Evolutionary conservation across 2,888 invertebrate genomes (phyloP), one percentile per base, ranked within the genome.

Genomic region (Dorcus hopei): DNA sequence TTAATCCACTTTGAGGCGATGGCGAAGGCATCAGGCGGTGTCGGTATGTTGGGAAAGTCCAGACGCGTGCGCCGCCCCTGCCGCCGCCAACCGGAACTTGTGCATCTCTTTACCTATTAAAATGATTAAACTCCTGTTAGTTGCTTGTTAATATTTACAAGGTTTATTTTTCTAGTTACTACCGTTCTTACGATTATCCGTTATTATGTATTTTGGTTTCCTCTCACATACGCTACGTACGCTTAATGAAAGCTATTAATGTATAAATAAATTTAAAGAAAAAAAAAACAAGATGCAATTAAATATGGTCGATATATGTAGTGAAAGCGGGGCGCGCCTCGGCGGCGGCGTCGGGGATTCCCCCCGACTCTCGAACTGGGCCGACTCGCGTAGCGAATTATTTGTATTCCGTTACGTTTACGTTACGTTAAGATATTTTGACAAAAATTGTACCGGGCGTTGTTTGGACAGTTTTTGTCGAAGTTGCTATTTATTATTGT

Each of bases 401-500:
- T 33, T 33, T 33, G 26, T 16, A n/a, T 16, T 47, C 14, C 19
- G 26, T 47, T 47, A 47, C 26, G 19, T 47, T 47, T 47, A 26
- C 42, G 16, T 42, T 47, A 47, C 26, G 11, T 47, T 47, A n/a
- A n/a, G 26, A 41, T 9, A 9, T 45, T 45, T 19, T 3, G 45
- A 45, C 45, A 45, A 23, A 45, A 45, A 45, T 19, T 40, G 38
- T 51, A 38, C 38, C 40, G 11, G 51, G 16, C 39, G 38, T 19
- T 51, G 40, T 51, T 51, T 14, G 39, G 51, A 51, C 7, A 14
- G 45, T 45, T 45, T 45, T 38, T 14, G 51, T 16, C 39, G 40
- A 23, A 51, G 38, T 38, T 14, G 23, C 19, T 51, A 51, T 51
- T 51, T 51, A 51, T 39, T 51, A 58, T 53, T 54, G 58, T 58